These are phyloP conservation scores for Brachyopa scutellaris DNA, from an alignment of 2,888 invertebrate genomes.

Conservation along the genomic window DNA sequence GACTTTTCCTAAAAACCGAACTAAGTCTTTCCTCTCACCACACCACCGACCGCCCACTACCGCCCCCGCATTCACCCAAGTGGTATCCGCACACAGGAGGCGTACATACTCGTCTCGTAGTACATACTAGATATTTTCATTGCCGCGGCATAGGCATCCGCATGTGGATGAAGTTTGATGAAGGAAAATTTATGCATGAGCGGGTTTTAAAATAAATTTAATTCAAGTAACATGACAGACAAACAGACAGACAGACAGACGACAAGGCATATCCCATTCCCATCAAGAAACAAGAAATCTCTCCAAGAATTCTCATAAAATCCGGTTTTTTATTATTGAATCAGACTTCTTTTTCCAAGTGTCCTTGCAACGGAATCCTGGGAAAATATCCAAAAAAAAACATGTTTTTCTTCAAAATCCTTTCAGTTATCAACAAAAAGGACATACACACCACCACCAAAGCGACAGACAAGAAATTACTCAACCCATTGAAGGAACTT, in stretches of 20 bases:
- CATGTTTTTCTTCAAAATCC: slow-evolving; percentile 39
- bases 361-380: slow-evolving; percentile 16
- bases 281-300: not conserved
- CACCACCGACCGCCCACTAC: too few species aligned
- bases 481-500: not conserved
- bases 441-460: not conserved
- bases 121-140: not conserved
- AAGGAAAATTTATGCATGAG: not conserved
- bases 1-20: too few species aligned
- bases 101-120: not conserved
- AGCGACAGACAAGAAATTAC: not conserved
- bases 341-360: not conserved
- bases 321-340: slow-evolving; percentile 17
- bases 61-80: too few species aligned
- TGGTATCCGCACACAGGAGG: not conserved
- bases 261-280: not conserved
- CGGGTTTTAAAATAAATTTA: slow-evolving; percentile 3
- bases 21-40: too few species aligned
- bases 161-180: not conserved
- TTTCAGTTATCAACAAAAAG: not conserved
- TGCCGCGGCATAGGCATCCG: not conserved
- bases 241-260: not conserved
- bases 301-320: slow-evolving; percentile 23
- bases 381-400: slow-evolving; percentile 35
- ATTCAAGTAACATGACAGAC: not conserved